Conservation (phyloP, 2,113 vertebrate species). For the Hemiscyllium ocellatum region DNA sequence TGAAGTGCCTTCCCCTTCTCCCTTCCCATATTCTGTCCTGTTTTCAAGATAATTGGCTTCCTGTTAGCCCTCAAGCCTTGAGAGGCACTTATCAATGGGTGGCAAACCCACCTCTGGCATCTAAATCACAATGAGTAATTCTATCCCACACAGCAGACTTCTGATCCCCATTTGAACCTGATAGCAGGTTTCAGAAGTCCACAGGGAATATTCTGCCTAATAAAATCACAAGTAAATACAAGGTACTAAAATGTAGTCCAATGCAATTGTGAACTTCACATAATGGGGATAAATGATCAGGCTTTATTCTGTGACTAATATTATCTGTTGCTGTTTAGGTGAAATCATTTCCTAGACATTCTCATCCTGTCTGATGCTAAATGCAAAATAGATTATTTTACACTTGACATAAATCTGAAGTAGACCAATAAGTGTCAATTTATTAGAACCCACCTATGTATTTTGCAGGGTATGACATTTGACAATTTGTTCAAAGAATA, state of each 20-base stretch:
- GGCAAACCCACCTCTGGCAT: too few relatives aligned
- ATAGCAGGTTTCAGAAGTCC: background rate
- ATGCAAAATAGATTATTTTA: background rate
- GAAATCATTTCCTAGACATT: background rate
- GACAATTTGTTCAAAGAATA: background rate
- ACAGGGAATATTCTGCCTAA: background rate
- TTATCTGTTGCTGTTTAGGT: background rate
- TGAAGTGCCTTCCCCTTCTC: background rate
- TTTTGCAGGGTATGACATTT: background rate
- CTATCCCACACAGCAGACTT: too few relatives aligned
- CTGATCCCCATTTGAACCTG: background rate
- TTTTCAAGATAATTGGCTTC: background rate
- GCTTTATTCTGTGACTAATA: background rate
- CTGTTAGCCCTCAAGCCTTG: background rate
- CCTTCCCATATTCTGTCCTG: background rate
- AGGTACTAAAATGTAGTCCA: background rate
- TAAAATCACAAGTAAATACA: background rate
- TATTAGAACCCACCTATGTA: background rate
- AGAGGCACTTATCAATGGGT: background rate
- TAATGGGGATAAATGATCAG: background rate
- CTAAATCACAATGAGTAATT: background rate
- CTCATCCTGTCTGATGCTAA: background rate
- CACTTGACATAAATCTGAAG: background rate
- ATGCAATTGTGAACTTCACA: background rate
- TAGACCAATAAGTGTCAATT: background rate